Evolutionary conservation across 2,113 vertebrate genomes (phyloP).

Genomic region (Hippopotamus amphibius): DNA sequence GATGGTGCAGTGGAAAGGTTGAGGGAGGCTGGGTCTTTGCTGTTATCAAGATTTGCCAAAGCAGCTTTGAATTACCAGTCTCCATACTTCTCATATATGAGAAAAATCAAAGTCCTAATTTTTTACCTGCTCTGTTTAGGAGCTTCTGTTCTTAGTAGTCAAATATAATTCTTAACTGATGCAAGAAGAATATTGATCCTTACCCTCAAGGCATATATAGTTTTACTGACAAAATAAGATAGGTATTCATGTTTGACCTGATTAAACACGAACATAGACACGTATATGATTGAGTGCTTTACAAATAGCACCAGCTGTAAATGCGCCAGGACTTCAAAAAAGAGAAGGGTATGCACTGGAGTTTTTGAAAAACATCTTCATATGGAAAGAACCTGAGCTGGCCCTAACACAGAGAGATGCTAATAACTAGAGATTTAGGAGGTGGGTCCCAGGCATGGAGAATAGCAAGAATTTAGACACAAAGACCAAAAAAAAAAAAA

Average conservation of each 20-base stretch:
- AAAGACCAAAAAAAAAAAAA: background rate
- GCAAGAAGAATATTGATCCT: background rate
- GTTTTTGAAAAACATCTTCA: background rate
- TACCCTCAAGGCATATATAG: background rate
- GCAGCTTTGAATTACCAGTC: background rate
- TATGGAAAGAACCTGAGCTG: background rate
- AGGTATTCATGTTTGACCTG: background rate
- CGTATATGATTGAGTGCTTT: background rate
- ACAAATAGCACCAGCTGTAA: background rate
- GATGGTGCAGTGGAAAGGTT: background rate
- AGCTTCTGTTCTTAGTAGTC: background rate
- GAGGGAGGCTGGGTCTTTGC: background rate
- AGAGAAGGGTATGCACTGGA: background rate
- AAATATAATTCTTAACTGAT: constrained; percentile 27
- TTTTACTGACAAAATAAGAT: background rate
- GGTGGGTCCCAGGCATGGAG: background rate
- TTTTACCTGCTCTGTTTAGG: background rate
- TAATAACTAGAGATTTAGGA: background rate
- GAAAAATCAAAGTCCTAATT: background rate
- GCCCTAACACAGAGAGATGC: background rate
- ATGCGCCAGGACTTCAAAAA: background rate
- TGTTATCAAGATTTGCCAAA: background rate
- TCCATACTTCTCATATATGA: background rate
- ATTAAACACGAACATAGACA: background rate
- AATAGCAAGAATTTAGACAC: background rate